Percentiles rank a stretch among this genome's conserved stretches.
Conservation (phyloP, 2,888 invertebrate genomes). For the Danaus chrysippus region DNA sequence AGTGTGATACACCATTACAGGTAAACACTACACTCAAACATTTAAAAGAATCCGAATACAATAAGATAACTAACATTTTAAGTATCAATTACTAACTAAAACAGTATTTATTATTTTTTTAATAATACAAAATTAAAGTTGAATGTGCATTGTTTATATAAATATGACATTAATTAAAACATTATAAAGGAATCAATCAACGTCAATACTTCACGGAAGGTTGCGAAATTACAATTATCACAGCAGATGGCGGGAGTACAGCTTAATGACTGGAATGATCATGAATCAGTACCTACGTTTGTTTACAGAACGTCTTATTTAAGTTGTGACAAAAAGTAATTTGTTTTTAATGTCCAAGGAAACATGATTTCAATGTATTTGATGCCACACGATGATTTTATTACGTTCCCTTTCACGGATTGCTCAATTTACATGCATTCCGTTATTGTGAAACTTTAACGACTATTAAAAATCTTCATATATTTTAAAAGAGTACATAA, state of each 20-base stretch:
- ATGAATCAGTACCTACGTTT: slow-evolving; percentile 41
- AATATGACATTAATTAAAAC: neutral
- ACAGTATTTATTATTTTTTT: no score
- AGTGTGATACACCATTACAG: no score
- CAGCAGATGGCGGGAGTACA: slow-evolving; percentile 29
- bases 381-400: slow-evolving; percentile 6
- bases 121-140: slow-evolving; percentile 2
- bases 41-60: no score
- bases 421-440: neutral
- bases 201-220: slow-evolving; percentile 25
- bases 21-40: no score
- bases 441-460: neutral
- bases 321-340: slow-evolving; percentile 31
- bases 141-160: neutral
- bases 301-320: slow-evolving; percentile 40
- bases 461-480: neutral
- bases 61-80: no score
- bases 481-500: no score
- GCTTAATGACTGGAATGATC: slow-evolving; percentile 44
- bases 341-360: slow-evolving; percentile 31
- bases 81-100: no score
- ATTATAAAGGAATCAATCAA: slow-evolving; percentile 18
- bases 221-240: slow-evolving; percentile 32
- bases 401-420: slow-evolving; percentile 8
- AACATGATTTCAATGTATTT: slow-evolving; percentile 28